phyloP scores from a whole-genome alignment of 2,113 vertebrate species.

The Zosterops hypoxanthus region DNA sequence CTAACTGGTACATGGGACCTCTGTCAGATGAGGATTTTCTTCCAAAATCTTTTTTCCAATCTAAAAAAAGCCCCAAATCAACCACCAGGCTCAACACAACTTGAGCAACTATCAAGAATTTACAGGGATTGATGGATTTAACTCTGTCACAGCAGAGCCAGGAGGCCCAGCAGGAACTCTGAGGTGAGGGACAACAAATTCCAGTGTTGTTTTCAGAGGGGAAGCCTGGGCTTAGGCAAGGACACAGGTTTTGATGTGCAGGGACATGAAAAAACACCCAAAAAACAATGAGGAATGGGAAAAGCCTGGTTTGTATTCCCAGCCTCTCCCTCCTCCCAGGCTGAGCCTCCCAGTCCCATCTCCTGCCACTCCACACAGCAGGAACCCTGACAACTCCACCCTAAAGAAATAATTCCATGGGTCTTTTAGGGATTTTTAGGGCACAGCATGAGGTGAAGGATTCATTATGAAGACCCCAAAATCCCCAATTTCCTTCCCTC shows the following conservation, averaged over 20 bases:
- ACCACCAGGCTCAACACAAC: not conserved
- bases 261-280: not conserved
- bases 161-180: not conserved
- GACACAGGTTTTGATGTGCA: not conserved
- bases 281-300: not conserved
- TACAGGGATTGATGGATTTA: rapidly evolving
- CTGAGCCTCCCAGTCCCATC: not conserved
- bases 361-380: not conserved
- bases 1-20: not conserved
- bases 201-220: not conserved
- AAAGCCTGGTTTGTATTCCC: not conserved
- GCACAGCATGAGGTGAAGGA: not conserved
- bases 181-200: not conserved
- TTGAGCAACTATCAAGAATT: rapidly evolving
- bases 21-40: not conserved
- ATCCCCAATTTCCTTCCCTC: not conserved
- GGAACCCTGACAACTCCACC: not conserved
- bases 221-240: not conserved
- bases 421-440: not conserved
- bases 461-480: not conserved
- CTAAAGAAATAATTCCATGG: rapidly evolving
- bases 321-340: not conserved
- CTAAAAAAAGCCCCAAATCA: not conserved
- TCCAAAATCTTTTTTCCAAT: not conserved
- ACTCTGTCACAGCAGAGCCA: not conserved